phyloP scores from a whole-genome alignment of 2,113 vertebrate genomes.

The Sebastes schlegelii region DNA sequence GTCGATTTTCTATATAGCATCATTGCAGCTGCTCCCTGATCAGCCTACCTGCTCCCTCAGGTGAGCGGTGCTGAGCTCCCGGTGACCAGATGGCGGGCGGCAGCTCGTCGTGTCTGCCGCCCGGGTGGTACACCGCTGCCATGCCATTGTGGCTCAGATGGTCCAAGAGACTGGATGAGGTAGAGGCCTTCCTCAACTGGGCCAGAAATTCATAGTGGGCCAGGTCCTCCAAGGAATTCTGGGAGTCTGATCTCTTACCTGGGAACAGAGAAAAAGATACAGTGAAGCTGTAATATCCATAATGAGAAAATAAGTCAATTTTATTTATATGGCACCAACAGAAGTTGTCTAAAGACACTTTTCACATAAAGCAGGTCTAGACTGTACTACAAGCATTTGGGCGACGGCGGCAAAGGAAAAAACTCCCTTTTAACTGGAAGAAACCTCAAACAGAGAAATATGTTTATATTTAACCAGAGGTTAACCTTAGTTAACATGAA shows the following conservation, averaged over 20 bases:
- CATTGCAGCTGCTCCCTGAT: not conserved
- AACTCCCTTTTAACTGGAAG: too few species aligned
- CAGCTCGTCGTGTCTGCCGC: slow-evolving; percentile 64
- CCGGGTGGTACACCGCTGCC: slow-evolving; percentile 41
- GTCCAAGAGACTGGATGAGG: slow-evolving; percentile 60
- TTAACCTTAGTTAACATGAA: not conserved
- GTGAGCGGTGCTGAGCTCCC: slow-evolving; percentile 73
- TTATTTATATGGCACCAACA: too few species aligned
- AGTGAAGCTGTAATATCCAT: not conserved
- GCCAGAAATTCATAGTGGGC: slow-evolving; percentile 79
- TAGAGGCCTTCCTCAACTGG: slow-evolving; percentile 76
- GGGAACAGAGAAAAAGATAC: not conserved
- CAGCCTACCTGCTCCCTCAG: slow-evolving; percentile 75
- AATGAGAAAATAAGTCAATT: not conserved
- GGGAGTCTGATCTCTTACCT: slow-evolving; percentile 78
- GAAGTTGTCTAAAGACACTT: too few species aligned
- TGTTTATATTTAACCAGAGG: not conserved
- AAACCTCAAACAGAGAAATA: not conserved
- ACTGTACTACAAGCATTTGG: too few species aligned
- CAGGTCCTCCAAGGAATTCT: slow-evolving; percentile 75
- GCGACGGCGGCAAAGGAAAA: too few species aligned
- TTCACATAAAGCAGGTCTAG: too few species aligned
- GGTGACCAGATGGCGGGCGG: slow-evolving; percentile 81
- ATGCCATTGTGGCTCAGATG: slow-evolving; percentile 72
- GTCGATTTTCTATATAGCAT: not conserved